Conservation (phyloP, 35 echinoderm and acorn worm genomes). For the Eucidaris tribuloides region DNA sequence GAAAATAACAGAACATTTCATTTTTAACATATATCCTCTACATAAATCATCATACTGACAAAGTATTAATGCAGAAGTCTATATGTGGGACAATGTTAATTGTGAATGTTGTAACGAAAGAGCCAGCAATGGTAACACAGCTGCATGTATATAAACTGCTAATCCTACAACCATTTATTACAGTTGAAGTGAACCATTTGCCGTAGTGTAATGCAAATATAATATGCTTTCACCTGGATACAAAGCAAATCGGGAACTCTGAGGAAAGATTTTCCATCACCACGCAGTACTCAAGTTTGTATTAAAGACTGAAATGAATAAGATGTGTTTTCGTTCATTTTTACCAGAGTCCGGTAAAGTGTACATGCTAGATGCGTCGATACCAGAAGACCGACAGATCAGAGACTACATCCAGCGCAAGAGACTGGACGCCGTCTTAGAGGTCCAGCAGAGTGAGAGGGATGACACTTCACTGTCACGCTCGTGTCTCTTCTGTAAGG, state of each 20-base stretch:
- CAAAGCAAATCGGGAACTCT: too few species aligned
- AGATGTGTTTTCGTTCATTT: neutral
- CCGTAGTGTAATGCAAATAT: too few species aligned
- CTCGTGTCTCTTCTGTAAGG: constrained; percentile 81
- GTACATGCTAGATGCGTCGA: constrained; percentile 53
- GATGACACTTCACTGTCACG: constrained; percentile 63
- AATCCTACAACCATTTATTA: neutral
- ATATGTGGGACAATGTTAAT: too few species aligned
- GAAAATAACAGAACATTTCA: too few species aligned
- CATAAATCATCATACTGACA: too few species aligned
- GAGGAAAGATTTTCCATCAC: neutral
- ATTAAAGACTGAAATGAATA: neutral
- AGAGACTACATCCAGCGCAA: constrained; percentile 73
- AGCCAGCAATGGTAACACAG: too few species aligned
- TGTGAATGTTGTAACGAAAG: too few species aligned
- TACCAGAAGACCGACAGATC: constrained; percentile 68
- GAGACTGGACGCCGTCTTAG: constrained; percentile 60
- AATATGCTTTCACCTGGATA: too few species aligned
- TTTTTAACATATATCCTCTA: too few species aligned
- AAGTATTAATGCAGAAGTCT: too few species aligned
- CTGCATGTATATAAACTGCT: too few species aligned
- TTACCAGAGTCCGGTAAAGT: constrained; percentile 1
- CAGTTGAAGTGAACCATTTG: neutral
- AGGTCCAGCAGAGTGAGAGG: constrained; percentile 73
- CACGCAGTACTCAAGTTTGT: neutral